Base-by-base conservation (phyloP, 1,140 invertebrate genomes). In the Zaprionus nigranus region DNA sequence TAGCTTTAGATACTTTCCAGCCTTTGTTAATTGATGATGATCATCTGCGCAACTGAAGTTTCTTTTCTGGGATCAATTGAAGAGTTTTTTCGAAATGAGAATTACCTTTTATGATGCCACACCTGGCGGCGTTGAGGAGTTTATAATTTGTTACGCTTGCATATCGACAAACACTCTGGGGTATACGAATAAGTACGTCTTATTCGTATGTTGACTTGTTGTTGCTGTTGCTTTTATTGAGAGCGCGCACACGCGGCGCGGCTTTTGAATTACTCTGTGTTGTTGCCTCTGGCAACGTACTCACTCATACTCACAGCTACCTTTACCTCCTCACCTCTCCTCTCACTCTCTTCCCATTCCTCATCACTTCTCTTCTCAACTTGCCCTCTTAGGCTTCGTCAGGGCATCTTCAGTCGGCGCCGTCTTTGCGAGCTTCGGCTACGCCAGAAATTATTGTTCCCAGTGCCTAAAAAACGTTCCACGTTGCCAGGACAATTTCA, bases 401-500 rank as follows among this genome's bases (percentile, higher is more conserved):
- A 34, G 53, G 53, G 63, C 51, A 58, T 46, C 63, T 66, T 36
- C 24, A 26, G 57, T 26, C 57, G 24, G 57, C 38, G 49, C 17
- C 53, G 38, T 65, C 69, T 66, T 65, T 46, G 36, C 36, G 30
- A 62, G 65, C 71, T 74, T 73, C 67, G 68, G 67, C 61, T 49
- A 69, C 72, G 46, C 26, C 73, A 26, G 64, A 65, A 64, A 72
- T 76, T 51, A 76, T 65, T 77, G 51, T 72, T 38, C 68, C 36
- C 40, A 63, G 72, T 65, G 69, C 75, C 75, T 78, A 74, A 78
- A 78, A 78, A 77, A 77, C n/a, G 67, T 57, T 71, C 17, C 30
- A 67, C 64, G 70, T 68, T 74, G 71, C 75, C 75, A 78, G 75
- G 75, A 78, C 75, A 78, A 78, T 78, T 78, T 78, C 54, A 63